Percentiles rank a stretch among this genome's conserved stretches.
Conservation (phyloP, 2,888 invertebrate genomes). For the Julus scandinavius region DNA sequence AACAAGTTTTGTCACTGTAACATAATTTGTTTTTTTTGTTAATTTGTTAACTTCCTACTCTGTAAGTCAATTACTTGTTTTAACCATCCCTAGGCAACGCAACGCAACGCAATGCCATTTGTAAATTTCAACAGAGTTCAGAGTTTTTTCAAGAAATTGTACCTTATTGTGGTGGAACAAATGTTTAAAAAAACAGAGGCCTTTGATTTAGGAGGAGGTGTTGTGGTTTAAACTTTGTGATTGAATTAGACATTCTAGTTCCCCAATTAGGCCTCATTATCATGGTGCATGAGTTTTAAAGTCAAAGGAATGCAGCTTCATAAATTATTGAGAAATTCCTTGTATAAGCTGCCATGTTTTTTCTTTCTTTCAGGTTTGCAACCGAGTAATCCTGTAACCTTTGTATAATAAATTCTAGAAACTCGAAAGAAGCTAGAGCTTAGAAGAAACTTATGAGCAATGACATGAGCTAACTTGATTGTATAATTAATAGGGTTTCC, state of each 20-base stretch:
- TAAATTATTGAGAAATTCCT: conserved; percentile 22
- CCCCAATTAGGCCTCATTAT: background rate
- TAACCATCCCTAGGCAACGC: background rate
- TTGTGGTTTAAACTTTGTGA: background rate
- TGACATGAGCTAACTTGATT: background rate
- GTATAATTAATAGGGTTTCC: background rate
- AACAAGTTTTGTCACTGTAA: conserved; percentile 41
- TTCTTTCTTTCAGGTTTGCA: conserved; percentile 2
- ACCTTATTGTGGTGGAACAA: conserved; percentile 29
- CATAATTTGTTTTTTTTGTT: conserved; percentile 6
- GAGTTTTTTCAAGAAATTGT: background rate
- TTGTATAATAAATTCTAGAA: conserved; percentile 42
- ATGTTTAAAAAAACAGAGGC: conserved; percentile 13
- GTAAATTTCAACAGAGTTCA: background rate
- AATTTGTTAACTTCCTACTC: background rate
- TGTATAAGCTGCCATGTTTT: conserved; percentile 13
- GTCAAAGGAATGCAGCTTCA: background rate
- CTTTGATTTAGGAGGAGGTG: background rate
- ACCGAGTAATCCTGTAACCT: conserved; percentile 45
- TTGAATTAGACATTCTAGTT: background rate
- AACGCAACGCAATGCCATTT: background rate
- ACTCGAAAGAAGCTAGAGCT: background rate
- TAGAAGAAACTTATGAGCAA: background rate
- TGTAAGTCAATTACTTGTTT: background rate
- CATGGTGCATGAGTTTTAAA: background rate